phyloP scores from a whole-genome alignment of 2,113 vertebrate genomes.

The Scomber scombrus region DNA sequence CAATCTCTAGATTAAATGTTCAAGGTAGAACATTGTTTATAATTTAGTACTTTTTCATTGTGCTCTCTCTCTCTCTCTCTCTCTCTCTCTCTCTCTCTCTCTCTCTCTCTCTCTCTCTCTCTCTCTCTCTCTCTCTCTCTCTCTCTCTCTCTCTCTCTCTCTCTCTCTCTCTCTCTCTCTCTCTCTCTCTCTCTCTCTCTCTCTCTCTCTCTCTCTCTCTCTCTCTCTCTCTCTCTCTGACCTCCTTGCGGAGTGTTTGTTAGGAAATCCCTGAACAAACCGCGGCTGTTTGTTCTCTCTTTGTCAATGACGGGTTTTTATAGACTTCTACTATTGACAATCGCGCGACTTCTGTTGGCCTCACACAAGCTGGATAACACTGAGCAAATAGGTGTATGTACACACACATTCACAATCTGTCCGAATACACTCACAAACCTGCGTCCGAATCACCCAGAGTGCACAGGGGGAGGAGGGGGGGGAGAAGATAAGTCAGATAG shows the following conservation, averaged over 20 bases:
- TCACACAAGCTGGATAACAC: conserved; percentile 85
- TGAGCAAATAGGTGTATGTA: conserved; percentile 87
- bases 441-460: conserved; percentile 34
- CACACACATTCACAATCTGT: conserved; percentile 78
- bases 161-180: conserved; percentile 5
- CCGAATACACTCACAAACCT: conserved; percentile 67
- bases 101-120: conserved; percentile 14
- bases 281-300: conserved; percentile 85
- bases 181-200: conserved; percentile 16
- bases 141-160: background rate
- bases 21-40: too few species aligned
- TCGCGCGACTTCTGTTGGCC: conserved; percentile 83
- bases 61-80: background rate
- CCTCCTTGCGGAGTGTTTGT: conserved; percentile 85
- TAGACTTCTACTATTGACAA: conserved; percentile 88
- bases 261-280: conserved; percentile 89
- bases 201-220: conserved; percentile 32
- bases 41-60: too few species aligned
- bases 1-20: too few species aligned
- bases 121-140: conserved; percentile 38
- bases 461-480: background rate
- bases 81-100: conserved; percentile 5
- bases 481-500: conserved; percentile 2
- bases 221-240: background rate
- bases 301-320: conserved; percentile 86